Percentiles rank a stretch among this genome's conserved stretches.
Conservation (phyloP, 2,113 vertebrate genomes). For the Gobiocypris rarus region DNA sequence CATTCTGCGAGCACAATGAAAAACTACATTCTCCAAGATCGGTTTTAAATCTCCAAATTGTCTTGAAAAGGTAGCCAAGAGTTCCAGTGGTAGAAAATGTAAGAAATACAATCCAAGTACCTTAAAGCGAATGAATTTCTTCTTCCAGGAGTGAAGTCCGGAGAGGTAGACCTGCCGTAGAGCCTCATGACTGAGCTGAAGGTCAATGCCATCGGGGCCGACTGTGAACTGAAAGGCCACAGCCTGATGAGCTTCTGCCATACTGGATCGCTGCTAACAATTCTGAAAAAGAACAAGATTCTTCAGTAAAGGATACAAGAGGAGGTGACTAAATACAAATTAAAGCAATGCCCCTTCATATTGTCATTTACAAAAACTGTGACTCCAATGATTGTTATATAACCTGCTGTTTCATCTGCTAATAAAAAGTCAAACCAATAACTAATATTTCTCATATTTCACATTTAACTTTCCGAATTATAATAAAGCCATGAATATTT, state of each 20-base stretch:
- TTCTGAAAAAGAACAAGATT: neutral
- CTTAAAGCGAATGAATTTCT: conserved; percentile 60
- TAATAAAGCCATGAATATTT: neutral
- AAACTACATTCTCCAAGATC: neutral
- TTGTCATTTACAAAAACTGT: neutral
- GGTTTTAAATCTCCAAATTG: neutral
- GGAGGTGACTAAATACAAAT: neutral
- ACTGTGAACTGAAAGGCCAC: conserved; percentile 61
- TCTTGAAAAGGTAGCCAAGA: neutral
- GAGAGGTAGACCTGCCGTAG: conserved; percentile 60
- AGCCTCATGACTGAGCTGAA: conserved; percentile 60
- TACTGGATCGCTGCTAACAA: conserved; percentile 32
- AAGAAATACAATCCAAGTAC: conserved; percentile 19
- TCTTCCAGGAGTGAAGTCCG: conserved; percentile 61
- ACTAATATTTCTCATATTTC: neutral
- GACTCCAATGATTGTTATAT: neutral
- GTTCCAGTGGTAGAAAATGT: neutral
- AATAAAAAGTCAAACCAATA: neutral
- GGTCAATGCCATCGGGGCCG: conserved; percentile 59
- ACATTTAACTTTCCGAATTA: neutral
- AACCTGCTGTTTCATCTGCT: neutral
- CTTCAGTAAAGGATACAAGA: neutral
- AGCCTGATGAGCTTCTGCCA: conserved; percentile 62
- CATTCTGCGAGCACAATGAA: conserved; percentile 51
- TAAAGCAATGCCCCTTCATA: neutral